phyloP scores from a whole-genome alignment of 2,113 vertebrate species.

The Sigmodon hispidus region DNA sequence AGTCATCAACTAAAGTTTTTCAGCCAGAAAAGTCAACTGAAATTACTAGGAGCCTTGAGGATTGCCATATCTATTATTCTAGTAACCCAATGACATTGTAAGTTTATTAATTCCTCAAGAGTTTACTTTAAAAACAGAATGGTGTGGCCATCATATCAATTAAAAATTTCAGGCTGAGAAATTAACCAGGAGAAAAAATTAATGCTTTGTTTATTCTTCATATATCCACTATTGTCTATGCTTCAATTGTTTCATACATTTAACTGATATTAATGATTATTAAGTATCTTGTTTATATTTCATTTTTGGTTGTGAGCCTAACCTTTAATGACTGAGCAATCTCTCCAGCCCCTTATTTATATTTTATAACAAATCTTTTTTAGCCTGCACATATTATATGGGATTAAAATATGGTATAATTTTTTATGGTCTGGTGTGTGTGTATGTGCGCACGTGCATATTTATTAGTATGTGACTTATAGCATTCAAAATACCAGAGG shows the following conservation, averaged over 20 bases:
- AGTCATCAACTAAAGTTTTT: constrained; percentile 73
- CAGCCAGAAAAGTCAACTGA: constrained; percentile 72
- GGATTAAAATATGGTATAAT: neutral
- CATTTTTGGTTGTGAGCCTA: too few species aligned
- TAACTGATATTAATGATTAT: neutral
- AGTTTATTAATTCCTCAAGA: constrained; percentile 3
- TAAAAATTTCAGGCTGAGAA: neutral
- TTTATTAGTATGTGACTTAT: neutral
- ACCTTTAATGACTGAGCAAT: too few species aligned
- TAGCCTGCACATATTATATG: neutral
- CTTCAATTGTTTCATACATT: neutral
- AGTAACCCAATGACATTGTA: neutral
- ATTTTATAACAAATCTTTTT: neutral
- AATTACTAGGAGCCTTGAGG: constrained; percentile 62
- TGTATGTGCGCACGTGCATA: neutral
- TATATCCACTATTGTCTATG: neutral
- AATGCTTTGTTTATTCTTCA: neutral
- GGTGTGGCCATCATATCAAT: neutral
- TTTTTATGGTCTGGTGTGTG: neutral
- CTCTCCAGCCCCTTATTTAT: too few species aligned
- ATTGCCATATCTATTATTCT: constrained; percentile 31
- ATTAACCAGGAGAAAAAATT: neutral
- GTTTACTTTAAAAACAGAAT: neutral
- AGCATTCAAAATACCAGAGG: neutral
- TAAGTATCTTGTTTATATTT: neutral